Conservation (phyloP, 2,797 vertebrate genomes). For the Gadopsis bispinosus region DNA sequence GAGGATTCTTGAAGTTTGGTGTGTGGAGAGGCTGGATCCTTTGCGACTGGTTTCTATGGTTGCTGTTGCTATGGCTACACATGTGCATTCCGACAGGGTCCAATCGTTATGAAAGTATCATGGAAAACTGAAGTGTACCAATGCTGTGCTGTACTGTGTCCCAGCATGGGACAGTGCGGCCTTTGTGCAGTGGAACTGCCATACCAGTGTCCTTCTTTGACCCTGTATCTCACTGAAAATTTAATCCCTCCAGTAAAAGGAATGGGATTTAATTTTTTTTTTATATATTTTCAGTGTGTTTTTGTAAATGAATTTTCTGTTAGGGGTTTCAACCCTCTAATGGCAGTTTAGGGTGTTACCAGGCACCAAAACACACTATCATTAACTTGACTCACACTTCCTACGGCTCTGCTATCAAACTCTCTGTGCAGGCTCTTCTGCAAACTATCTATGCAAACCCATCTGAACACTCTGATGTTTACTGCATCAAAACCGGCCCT, state of each 20-base stretch:
- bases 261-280: background rate
- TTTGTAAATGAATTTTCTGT: constrained; percentile 14
- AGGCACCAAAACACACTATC: constrained; percentile 9
- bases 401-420: background rate
- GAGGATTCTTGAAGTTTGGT: background rate
- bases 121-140: constrained; percentile 9
- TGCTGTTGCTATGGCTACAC: constrained; percentile 5
- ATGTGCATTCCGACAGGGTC: constrained; percentile 8
- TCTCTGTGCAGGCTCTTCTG: background rate
- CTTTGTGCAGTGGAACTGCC: constrained; percentile 38
- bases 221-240: constrained; percentile 15
- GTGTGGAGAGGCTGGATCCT: constrained; percentile 8
- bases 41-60: constrained; percentile 18
- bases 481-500: background rate
- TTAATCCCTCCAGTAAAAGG: constrained; percentile 6
- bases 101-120: background rate
- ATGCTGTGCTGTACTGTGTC: constrained; percentile 5
- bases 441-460: constrained; percentile 33
- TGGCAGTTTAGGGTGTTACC: background rate
- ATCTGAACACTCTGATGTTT: constrained; percentile 6
- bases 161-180: constrained; percentile 25
- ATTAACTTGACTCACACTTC: background rate
- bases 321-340: background rate
- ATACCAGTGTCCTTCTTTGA: constrained; percentile 11
- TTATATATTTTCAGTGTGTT: background rate